These are phyloP conservation scores for Tachina lurida DNA, from an alignment of 2,888 invertebrate species.

Conservation along the genomic window DNA sequence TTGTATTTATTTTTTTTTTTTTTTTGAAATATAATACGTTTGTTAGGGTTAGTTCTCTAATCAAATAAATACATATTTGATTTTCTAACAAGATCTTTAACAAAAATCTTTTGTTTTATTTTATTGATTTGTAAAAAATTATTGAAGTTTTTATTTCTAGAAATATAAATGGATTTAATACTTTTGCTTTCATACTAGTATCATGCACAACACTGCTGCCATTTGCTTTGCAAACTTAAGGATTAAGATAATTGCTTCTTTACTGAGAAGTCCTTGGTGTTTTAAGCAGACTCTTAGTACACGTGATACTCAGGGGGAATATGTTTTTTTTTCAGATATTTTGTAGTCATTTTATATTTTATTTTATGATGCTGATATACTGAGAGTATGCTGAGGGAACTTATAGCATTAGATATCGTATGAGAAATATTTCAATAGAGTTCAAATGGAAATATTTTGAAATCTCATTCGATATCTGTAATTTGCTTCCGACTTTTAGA, in stretches of 20 bases:
- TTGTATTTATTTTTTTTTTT: too few relatives aligned
- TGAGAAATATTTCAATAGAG: too few relatives aligned
- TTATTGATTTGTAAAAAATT: background rate
- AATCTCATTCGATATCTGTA: too few relatives aligned
- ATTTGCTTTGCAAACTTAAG: background rate
- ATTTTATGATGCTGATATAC: too few relatives aligned
- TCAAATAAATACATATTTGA: conserved; percentile 4
- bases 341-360: too few relatives aligned
- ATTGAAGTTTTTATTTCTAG: background rate
- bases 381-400: too few relatives aligned
- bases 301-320: too few relatives aligned
- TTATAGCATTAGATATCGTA: too few relatives aligned
- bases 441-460: too few relatives aligned
- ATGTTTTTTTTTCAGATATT: too few relatives aligned
- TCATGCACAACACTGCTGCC: background rate
- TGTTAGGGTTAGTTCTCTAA: conserved; percentile 14
- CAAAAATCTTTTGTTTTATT: background rate
- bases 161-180: background rate
- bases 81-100: conserved; percentile 10
- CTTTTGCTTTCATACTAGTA: conserved; percentile 23
- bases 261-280: background rate
- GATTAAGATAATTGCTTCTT: background rate
- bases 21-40: conserved; percentile 50
- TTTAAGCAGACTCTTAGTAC: background rate
- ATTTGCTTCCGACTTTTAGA: too few relatives aligned